Base-by-base conservation (phyloP, 2,797 vertebrate species). In the Chelonia mydas region DNA sequence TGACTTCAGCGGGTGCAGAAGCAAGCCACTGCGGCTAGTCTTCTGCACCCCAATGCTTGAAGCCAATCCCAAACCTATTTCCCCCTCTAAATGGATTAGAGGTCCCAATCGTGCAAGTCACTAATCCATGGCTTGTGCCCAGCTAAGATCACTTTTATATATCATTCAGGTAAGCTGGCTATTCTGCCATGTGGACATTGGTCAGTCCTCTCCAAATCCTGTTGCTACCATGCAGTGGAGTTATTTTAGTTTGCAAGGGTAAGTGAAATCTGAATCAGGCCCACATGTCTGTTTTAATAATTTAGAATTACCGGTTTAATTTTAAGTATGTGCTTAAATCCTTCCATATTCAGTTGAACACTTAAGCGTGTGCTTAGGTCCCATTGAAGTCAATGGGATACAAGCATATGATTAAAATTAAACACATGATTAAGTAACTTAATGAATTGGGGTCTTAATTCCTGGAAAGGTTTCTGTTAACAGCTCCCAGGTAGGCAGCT, bases 341-440 rank as follows among this genome's bases (percentile, higher is more conserved):
- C 84, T 1, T 76, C 27, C 27, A 49, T 11, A 37, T 90, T 88
- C 21, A 88, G 68, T 45, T 82, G 55, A 54, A 8, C 23, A 41
- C 7, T 78, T 76, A 1, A 65, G 23, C 41, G 2, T 45, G 9
- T 2, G 1, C 86, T 5, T 21, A 81, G 59, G 31, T 37, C 11
- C 90, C 23, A 2, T 82, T 93, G 86, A 81, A 12, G 4, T n/a
- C 21, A 72, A 21, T 41, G 68, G 37, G 19, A 72, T 41, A 72
- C 6, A 23, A 78, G 23, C 31, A 25, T 6, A 19, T 84, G 90
- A 53, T 84, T 88, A 68, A 51, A 90, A 45, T 19, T 82, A 83
- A 87, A 55, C 68, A 2, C 55, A 57, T 33, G 37, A 83, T 94
- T 84, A 89, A 90, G 51, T 90, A 54, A 88, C 68, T 93, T 93